Base-by-base conservation (phyloP, 2,797 vertebrate species). In the Chaetophractus vellerosus region DNA sequence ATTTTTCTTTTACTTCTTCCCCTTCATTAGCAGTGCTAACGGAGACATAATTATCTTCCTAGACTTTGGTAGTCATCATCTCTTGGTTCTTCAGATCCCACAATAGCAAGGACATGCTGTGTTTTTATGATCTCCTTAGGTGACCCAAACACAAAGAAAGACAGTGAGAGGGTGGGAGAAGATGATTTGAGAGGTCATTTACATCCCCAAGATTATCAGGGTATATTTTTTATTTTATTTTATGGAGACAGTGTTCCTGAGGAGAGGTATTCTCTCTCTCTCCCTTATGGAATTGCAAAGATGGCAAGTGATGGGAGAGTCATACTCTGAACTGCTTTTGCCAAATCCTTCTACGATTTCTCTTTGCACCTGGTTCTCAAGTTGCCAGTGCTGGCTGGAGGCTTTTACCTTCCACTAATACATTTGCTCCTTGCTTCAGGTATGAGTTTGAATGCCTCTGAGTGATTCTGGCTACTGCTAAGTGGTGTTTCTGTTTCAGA, bases 81-180 rank as follows among this genome's bases (percentile, higher is more conserved):
- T 81, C 23, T 86, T 90, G 52, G 78, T 80, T 61, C 94, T 33
- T 90, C 26, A 79, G 24, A 61, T 87, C 31, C 52, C 33, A 69
- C 10, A 63, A 48, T 45, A 75, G 57, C 57, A 93, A 93, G 57
- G 72, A 12, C 80, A 26, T n/a, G 12, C 76, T 81, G 18, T 88
- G 18, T 55, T 92, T 84, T 94, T 83, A 50, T 76, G 33, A 84
- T 61, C 41, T 94, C 19, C 66, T 57, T 94, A 38, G 57, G 38
- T 63, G 74, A 48, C 33, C 16, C 2, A 89, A 88, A 63, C n/a
- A 26, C 76, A 89, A 63, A 86, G 75, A 91, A 83, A 79, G 74
- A 79, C 21, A 75, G 28, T 10, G 24, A 74, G 83, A 86, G 12
- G 48, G 3, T 28, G 28, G 71, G 78, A 23, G 8, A 69, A 48